phyloP scores from a whole-genome alignment of 2,797 vertebrate genomes.

The Acipenser oxyrinchus region DNA sequence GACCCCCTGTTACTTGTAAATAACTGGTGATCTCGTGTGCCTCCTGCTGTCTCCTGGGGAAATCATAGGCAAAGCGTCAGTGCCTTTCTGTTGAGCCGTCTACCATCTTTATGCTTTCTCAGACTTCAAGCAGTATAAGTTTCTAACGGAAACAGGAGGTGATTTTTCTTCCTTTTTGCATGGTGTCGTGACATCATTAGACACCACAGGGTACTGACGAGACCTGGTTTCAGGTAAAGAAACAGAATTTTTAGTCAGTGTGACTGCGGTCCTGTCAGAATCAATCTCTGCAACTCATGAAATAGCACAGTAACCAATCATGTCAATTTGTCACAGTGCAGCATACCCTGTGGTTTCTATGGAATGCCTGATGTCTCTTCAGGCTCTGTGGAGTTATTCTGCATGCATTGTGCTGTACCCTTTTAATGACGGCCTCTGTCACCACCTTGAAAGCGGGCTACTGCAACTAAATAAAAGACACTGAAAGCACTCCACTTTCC shows the following conservation, averaged over 20 bases:
- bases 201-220: constrained; percentile 11
- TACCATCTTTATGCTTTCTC: constrained; percentile 99
- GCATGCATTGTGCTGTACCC: constrained; percentile 10
- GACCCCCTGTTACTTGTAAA: constrained; percentile 8
- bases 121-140: constrained; percentile 96
- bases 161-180: constrained; percentile 58
- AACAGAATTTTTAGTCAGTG: no score
- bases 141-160: constrained; percentile 87
- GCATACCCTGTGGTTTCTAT: constrained; percentile 8
- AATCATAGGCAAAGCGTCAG: constrained; percentile 79
- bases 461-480: background rate
- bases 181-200: constrained; percentile 35
- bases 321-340: background rate
- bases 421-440: background rate
- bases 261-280: no score
- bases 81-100: constrained; percentile 92
- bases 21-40: constrained; percentile 47
- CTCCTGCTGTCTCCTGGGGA: constrained; percentile 57
- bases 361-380: background rate
- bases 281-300: no score
- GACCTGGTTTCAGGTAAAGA: no score
- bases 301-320: background rate
- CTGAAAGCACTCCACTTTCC: background rate
- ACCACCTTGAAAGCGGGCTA: background rate
- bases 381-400: background rate